Base-by-base conservation (phyloP, 1,140 invertebrate genomes). In the Conopomorpha cramerella region DNA sequence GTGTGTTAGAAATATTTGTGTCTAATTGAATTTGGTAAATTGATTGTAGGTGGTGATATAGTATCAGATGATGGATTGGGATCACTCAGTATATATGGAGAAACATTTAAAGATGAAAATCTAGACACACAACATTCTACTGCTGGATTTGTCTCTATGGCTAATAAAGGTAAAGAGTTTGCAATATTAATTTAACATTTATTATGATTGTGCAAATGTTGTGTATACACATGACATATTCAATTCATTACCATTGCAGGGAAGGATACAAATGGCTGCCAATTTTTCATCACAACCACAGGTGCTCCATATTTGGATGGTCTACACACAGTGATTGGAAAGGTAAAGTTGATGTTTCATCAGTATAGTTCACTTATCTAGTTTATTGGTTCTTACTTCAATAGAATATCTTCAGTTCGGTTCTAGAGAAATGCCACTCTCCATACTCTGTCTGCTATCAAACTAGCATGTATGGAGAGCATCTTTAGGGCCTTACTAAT, bases 221-320 rank as follows among this genome's bases (percentile, higher is more conserved):
- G n/a, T n/a, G n/a, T n/a, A n/a, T n/a, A n/a, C n/a, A n/a, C n/a
- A n/a, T n/a, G n/a, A n/a, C n/a, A n/a, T n/a, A n/a, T n/a, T n/a
- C n/a, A n/a, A n/a, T n/a, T n/a, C n/a, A n/a, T n/a, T n/a, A n/a
- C n/a, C n/a, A n/a, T n/a, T 60, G 42, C 36, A 70, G 85, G 85
- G n/a, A 81, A 76, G 30, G 71, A 92, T 45, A 85, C 87, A n/a
- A 91, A 90, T 53, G 95, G 96, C 16, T 97, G 93, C 51, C 96
- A 98, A 66, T 99, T 99, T 72, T 96, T 98, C 67, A 94, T 99
- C 56, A 95, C 92, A 3, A 92, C 90, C 2, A 84, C 91, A 35
- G 82, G 87, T 8, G 93, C 95, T 0, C 85, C 88, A 2, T 98
- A 95, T 95, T 73, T 99, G 29, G 91, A 98, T 74, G 91, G 90